Percentiles rank a stretch among this genome's conserved stretches.
Conservation (phyloP, 2,797 vertebrate genomes). For the Neosalanx taihuensis region DNA sequence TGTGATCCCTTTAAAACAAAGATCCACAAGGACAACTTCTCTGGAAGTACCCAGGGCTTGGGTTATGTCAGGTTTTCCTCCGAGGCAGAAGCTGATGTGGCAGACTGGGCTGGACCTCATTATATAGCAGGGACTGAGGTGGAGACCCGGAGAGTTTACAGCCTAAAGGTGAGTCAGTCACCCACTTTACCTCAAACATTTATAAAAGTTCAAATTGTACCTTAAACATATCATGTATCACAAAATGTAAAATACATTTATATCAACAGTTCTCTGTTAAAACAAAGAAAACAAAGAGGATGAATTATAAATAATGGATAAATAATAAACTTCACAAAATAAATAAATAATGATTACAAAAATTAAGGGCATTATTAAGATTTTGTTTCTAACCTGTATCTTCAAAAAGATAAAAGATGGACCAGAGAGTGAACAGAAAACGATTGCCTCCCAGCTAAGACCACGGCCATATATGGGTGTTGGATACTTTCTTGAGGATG, state of each 20-base stretch:
- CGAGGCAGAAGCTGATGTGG: slow-evolving; percentile 52
- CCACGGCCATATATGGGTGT: slow-evolving; percentile 41
- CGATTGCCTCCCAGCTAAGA: background rate
- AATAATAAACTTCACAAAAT: too few relatives aligned
- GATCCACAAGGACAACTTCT: slow-evolving; percentile 33
- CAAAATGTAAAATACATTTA: too few relatives aligned
- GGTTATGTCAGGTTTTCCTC: slow-evolving; percentile 57
- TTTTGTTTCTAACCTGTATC: background rate
- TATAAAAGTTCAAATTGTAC: too few relatives aligned
- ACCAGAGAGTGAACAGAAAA: background rate
- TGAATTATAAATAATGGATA: too few relatives aligned
- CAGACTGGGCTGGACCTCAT: slow-evolving; percentile 55
- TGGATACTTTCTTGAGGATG: slow-evolving; percentile 60
- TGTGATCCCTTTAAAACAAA: slow-evolving; percentile 26
- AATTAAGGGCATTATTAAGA: too few relatives aligned
- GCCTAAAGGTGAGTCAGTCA: slow-evolving; percentile 51
- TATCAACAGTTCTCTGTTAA: too few relatives aligned
- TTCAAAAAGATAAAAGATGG: slow-evolving; percentile 34
- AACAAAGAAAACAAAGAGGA: too few relatives aligned
- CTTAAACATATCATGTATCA: background rate
- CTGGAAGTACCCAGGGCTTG: background rate
- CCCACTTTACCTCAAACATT: background rate
- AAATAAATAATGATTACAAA: too few relatives aligned
- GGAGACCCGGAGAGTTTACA: slow-evolving; percentile 45
- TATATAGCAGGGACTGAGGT: slow-evolving; percentile 51